These are phyloP conservation scores for Centruroides vittatus DNA, from an alignment of 1,140 invertebrate species.

Conservation along the genomic window DNA sequence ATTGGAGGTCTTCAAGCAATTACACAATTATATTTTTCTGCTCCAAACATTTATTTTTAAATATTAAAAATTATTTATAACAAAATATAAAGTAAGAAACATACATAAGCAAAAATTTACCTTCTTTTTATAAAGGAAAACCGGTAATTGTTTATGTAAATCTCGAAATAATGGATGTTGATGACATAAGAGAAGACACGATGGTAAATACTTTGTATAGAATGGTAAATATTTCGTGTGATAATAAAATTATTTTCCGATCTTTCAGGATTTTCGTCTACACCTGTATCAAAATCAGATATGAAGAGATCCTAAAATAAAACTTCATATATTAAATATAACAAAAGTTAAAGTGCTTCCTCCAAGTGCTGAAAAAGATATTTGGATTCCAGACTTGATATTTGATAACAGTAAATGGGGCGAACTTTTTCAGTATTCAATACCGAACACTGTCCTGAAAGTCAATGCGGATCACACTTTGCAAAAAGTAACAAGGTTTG, in stretches of 20 bases:
- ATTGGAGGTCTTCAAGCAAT: too few relatives aligned
- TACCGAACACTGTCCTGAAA: conserved; percentile 5
- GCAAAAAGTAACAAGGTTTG: background rate
- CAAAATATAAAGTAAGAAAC: too few relatives aligned
- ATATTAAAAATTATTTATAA: too few relatives aligned
- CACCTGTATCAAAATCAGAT: conserved; percentile 9
- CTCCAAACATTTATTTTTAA: too few relatives aligned
- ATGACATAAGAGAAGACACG: conserved; percentile 9
- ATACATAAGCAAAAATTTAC: too few relatives aligned
- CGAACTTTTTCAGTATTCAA: background rate
- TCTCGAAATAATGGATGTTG: conserved; percentile 10
- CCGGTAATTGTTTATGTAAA: conserved; percentile 4
- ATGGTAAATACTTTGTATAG: conserved; percentile 5
- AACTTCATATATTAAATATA: background rate
- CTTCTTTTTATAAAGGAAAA: background rate
- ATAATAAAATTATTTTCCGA: background rate
- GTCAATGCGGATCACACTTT: background rate
- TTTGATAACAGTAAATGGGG: conserved; percentile 9
- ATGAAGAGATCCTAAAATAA: conserved; percentile 7
- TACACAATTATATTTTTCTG: too few relatives aligned
- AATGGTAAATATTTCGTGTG: background rate
- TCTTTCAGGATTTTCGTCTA: conserved; percentile 9
- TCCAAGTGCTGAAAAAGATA: background rate
- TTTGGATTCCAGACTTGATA: conserved; percentile 13
- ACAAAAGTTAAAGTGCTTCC: background rate